Evolutionary conservation across 2,113 vertebrate species (phyloP).

Genomic region (cattle (Bos taurus)): ARS-UCD2.0 NC_037328.1:23202501-23203000

Average conservation of each 20-base stretch:
- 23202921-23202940: neutral
- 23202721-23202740: neutral
- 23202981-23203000: constrained; percentile 40
- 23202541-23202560: neutral
- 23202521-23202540: neutral
- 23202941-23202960: neutral
- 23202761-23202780: neutral
- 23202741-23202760: neutral
- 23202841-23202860: neutral
- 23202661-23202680: accelerated
- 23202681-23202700: neutral
- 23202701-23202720: neutral
- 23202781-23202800: neutral
- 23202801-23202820: neutral
- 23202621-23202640: neutral
- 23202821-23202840: neutral
- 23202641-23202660: neutral
- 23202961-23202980: constrained; percentile 7
- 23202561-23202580: neutral
- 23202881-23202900: neutral
- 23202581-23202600: neutral
- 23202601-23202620: neutral
- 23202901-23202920: neutral
- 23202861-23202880: neutral
- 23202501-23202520: neutral